These are phyloP conservation scores for Silurus glanis DNA, from an alignment of 2,113 vertebrate species.

Conservation along the genomic window DNA sequence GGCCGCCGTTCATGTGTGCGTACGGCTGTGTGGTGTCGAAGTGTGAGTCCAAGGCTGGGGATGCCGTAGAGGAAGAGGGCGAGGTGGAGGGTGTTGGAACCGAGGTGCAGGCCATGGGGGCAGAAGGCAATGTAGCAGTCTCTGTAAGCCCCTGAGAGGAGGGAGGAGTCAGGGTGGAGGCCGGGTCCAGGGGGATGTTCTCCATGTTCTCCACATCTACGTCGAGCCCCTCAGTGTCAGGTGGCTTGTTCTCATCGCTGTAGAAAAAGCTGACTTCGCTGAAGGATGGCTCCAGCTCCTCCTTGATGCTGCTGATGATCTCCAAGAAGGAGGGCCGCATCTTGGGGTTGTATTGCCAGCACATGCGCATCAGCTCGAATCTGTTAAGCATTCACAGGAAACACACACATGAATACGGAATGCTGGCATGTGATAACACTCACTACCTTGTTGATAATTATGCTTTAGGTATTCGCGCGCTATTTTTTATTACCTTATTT, in stretches of 20 bases:
- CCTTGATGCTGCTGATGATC: slow-evolving; percentile 94
- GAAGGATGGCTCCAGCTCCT: slow-evolving; percentile 89
- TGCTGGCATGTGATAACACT: neutral
- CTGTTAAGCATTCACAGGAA: slow-evolving; percentile 62
- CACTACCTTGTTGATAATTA: neutral
- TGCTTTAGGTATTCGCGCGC: neutral
- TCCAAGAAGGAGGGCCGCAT: slow-evolving; percentile 97
- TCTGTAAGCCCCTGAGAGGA: slow-evolving; percentile 57
- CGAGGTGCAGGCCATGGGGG: slow-evolving; percentile 57
- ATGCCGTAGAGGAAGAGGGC: slow-evolving; percentile 51
- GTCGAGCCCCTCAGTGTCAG: slow-evolving; percentile 91
- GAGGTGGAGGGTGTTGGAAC: slow-evolving; percentile 58
- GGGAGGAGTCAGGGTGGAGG: slow-evolving; percentile 67
- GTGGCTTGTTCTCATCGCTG: slow-evolving; percentile 97
- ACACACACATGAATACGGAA: neutral
- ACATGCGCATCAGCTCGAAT: slow-evolving; percentile 97
- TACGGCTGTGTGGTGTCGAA: slow-evolving; percentile 94
- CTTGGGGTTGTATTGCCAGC: slow-evolving; percentile 98
- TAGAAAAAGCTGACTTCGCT: slow-evolving; percentile 96
- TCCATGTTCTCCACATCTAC: slow-evolving; percentile 96
- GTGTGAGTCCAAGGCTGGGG: slow-evolving; percentile 79
- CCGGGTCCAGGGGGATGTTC: slow-evolving; percentile 93
- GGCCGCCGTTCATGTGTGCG: slow-evolving; percentile 96
- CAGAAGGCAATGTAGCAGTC: slow-evolving; percentile 58
- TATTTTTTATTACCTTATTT: neutral